phyloP scores from a whole-genome alignment of 2,888 invertebrate genomes.

The Lathronympha strigana region DNA sequence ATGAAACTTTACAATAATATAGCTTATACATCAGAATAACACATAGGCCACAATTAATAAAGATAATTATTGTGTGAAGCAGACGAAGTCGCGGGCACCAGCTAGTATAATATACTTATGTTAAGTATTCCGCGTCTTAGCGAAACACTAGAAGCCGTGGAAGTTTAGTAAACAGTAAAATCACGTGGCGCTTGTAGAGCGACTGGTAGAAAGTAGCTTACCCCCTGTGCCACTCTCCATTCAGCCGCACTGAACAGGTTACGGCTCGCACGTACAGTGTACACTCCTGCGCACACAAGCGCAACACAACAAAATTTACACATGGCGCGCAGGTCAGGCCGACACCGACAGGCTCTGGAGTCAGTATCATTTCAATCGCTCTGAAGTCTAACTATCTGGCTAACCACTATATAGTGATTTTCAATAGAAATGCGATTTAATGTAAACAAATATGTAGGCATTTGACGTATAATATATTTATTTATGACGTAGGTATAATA shows the following conservation, averaged over 20 bases:
- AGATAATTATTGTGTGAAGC: too few relatives aligned
- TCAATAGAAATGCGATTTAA: too few relatives aligned
- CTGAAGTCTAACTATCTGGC: not conserved
- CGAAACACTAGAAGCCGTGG: slow-evolving; percentile 33
- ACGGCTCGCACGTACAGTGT: slow-evolving; percentile 66
- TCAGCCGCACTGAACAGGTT: slow-evolving; percentile 79
- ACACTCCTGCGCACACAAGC: slow-evolving; percentile 53
- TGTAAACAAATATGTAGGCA: too few relatives aligned
- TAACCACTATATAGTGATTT: not conserved
- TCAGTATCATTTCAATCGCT: not conserved
- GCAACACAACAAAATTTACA: slow-evolving; percentile 26
- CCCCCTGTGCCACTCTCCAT: slow-evolving; percentile 81
- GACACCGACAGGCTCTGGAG: not conserved
- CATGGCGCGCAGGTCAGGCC: slow-evolving; percentile 61
- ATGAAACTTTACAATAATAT: too few relatives aligned
- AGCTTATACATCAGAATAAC: too few relatives aligned
- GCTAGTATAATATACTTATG: too few relatives aligned
- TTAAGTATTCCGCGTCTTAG: too few relatives aligned
- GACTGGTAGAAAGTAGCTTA: slow-evolving; percentile 81
- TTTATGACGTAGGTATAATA: too few relatives aligned
- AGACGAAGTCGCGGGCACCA: too few relatives aligned
- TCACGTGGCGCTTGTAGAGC: slow-evolving; percentile 61
- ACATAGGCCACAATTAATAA: too few relatives aligned
- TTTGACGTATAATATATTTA: too few relatives aligned
- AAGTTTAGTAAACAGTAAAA: slow-evolving; percentile 59